Percentiles rank a stretch among this genome's conserved stretches.
These are phyloP conservation scores for Maconellicoccus hirsutus DNA, from an alignment of 1,140 invertebrate species.

Conservation along the genomic window DNA sequence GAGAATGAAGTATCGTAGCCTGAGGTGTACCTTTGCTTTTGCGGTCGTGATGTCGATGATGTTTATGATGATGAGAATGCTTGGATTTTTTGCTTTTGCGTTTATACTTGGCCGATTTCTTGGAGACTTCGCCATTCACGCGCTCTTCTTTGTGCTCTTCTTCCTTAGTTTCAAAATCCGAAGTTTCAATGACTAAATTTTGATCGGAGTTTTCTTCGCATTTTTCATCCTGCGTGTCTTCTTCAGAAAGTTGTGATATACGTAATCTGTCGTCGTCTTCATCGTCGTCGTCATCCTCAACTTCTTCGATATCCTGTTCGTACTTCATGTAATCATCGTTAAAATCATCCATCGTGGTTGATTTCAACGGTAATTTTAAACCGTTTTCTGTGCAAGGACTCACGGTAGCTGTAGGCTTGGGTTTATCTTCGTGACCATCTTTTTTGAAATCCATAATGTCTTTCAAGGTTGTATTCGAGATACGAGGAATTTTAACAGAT, in stretches of 20 bases:
- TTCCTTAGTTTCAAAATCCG: conserved; percentile 26
- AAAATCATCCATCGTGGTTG: conserved; percentile 12
- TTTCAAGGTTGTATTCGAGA: not conserved
- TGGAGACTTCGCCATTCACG: conserved; percentile 15
- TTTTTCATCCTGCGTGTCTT: conserved; percentile 26
- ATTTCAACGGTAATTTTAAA: not conserved
- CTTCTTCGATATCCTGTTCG: conserved; percentile 28
- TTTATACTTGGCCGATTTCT: not conserved
- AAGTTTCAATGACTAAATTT: conserved; percentile 24
- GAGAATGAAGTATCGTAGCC: conserved; percentile 32
- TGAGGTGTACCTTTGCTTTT: conserved; percentile 28
- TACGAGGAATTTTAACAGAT: not conserved
- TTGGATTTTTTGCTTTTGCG: conserved; percentile 31
- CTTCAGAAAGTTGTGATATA: conserved; percentile 25
- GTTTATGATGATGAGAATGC: conserved; percentile 30
- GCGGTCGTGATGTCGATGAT: conserved; percentile 30
- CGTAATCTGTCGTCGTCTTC: conserved; percentile 24
- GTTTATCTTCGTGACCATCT: not conserved
- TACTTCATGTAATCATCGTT: conserved; percentile 28
- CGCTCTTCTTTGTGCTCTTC: conserved; percentile 27
- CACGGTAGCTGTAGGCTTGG: not conserved
- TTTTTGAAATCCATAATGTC: not conserved
- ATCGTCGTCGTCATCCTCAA: conserved; percentile 26
- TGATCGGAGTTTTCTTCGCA: conserved; percentile 26
- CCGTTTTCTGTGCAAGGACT: not conserved